Conservation (phyloP, 2,888 invertebrate species). For the Theristus sp. region DNA sequence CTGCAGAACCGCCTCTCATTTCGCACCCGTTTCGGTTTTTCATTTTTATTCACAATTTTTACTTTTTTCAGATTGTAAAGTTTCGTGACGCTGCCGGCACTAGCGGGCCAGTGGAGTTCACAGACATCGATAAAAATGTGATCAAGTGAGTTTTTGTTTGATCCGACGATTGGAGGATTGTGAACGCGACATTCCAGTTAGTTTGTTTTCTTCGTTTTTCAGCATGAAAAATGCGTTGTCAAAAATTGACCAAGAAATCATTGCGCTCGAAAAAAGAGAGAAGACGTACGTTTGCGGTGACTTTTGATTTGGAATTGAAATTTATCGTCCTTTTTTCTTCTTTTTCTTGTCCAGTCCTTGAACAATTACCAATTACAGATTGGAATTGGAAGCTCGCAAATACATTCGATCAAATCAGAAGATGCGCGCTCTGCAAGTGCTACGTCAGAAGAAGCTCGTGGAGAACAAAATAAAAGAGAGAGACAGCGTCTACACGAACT, state of each 20-base stretch:
- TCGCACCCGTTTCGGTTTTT: too few species aligned
- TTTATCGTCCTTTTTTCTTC: too few species aligned
- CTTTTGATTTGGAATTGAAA: too few species aligned
- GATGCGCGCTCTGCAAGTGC: not conserved
- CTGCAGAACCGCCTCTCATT: too few species aligned
- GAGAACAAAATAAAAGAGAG: not conserved
- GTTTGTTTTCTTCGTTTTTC: not conserved
- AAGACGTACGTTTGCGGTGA: too few species aligned
- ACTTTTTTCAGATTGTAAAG: not conserved
- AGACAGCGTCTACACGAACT: not conserved
- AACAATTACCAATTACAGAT: not conserved
- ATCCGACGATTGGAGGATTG: not conserved
- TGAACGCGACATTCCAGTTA: not conserved
- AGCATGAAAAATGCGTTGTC: not conserved
- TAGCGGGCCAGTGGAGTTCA: not conserved
- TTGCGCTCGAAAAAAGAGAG: not conserved
- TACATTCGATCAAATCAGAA: not conserved
- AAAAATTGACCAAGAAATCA: not conserved
- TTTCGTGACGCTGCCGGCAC: not conserved
- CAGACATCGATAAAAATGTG: not conserved
- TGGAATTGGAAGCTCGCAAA: not conserved
- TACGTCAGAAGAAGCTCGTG: constrained; percentile 1
- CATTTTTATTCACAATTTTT: too few species aligned
- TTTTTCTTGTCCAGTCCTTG: too few species aligned
- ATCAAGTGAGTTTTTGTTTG: not conserved